Evolutionary conservation across 2,888 invertebrate species (phyloP), one percentile per base, ranked within the genome.

Genomic region (Lamellibrachia columna): DNA sequence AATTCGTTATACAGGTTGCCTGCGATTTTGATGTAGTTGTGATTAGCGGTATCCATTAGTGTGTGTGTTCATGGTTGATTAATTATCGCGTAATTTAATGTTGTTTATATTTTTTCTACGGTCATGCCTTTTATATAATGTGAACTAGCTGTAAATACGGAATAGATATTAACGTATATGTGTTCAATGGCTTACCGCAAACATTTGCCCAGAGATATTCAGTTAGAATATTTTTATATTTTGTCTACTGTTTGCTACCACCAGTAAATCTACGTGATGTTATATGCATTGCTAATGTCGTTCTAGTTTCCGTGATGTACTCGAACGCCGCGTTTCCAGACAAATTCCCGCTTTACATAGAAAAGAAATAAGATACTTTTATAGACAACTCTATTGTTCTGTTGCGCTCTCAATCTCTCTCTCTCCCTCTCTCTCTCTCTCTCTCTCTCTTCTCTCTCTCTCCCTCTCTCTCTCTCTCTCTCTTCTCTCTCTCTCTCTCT

Each of bases 71-170:
- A 75, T 6, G 75, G 22, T 75, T 75, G 75, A 75, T 75, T 22
- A 6, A 75, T 75, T 58, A 15, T 58, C 58, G n/a, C 75, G 75
- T 75, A 75, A 75, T 75, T 75, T 75, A 4, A 75, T 22, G 22
- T 22, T 75, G 75, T 75, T 75, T 75, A 75, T 58, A 58, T 75
- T 75, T 75, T 40, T 75, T 75, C 75, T 75, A 75, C 75, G 75
- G 75, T 75, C 75, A 22, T n/a, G 75, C 75, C 15, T 75, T 75
- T n/a, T 75, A 11, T 75, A 15, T 75, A 75, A 15, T 15, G 75
- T 75, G 75, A 75, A 75, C 75, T 75, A 75, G 75, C 75, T 75
- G 75, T 75, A 75, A 75, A 75, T 75, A 75, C 22, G 75, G 75
- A 75, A 6, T 75, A n/a, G 75, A 75, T 75, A 75, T 75, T 75